Evolutionary conservation across 2,113 vertebrate species (phyloP), one percentile per base, ranked within the genome.

Genomic region (Casuarius casuarius): DNA sequence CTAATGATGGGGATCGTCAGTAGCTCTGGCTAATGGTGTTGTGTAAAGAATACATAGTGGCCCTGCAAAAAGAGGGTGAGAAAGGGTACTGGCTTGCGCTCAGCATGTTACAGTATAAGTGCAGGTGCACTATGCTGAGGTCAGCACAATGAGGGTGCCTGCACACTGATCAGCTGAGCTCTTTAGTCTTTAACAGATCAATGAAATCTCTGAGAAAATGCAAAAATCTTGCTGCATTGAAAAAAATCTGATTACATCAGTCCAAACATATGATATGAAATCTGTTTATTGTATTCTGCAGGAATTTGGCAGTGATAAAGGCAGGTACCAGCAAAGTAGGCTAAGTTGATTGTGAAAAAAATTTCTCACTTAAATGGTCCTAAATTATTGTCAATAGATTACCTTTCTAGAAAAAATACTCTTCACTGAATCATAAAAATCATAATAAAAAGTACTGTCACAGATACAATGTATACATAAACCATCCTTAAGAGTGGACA

Each of bases 381-480:
- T 54, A 80, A 93, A 42, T 80, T 83, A 62, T 31, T 90, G 48
- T 35, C 49, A 76, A 18, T 87, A 31, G 33, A 70, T 79, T 76
- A 16, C 19, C 23, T 76, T 40, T 94, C 28, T 77, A 70, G 58
- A 92, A 79, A 19, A 38, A 65, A 15, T 63, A 23, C 35, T 65
- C 9, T 21, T 71, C 72, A 77, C n/a, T 77, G 54, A 76, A 49
- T 74, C 63, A 72, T 95, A 93, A 93, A 96, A 95, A 38, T 7
- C 23, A 28, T 75, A 76, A 66, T 91, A 94, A 94, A 94, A 49
- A 35, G 31, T 76, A 72, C 67, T 95, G 40, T 86, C 79, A 90
- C 33, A 85, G 81, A 61, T 56, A 82, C 44, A 73, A 66, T 49
- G 16, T 17, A 2, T 68, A 35, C 46, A 90, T 93, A 95, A 94